A percentile compares a stretch with the other conserved stretches of the same genome.
phyloP scores from a whole-genome alignment of 2,113 vertebrate genomes.

The Catharus minimus region DNA sequence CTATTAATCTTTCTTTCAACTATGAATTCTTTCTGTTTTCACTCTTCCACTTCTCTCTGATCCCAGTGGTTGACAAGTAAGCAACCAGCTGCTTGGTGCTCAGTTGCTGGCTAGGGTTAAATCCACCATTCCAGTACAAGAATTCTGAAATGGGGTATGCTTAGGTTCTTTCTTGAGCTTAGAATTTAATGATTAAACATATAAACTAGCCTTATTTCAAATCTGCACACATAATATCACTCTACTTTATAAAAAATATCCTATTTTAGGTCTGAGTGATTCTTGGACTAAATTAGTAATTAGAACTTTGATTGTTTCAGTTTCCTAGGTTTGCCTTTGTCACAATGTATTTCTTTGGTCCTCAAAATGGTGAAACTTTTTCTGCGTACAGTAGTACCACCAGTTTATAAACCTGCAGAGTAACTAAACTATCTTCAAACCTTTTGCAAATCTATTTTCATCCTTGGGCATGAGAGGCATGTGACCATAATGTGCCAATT shows the following conservation, averaged over 20 bases:
- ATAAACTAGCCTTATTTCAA: background rate
- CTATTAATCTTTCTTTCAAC: background rate
- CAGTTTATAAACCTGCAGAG: background rate
- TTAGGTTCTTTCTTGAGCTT: background rate
- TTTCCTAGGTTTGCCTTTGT: background rate
- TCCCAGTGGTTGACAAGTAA: rapidly evolving
- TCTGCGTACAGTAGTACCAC: background rate
- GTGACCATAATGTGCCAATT: background rate
- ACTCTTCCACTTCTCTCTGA: background rate
- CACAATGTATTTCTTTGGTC: rapidly evolving
- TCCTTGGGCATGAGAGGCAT: background rate
- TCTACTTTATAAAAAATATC: background rate
- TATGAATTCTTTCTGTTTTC: background rate
- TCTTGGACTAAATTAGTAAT: background rate
- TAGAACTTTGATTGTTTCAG: background rate
- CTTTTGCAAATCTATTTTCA: background rate
- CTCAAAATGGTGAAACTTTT: background rate
- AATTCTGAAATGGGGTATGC: background rate
- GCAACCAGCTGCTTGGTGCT: background rate
- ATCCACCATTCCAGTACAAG: background rate
- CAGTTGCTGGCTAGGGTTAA: background rate
- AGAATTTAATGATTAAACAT: background rate
- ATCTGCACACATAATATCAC: background rate
- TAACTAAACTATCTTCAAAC: background rate
- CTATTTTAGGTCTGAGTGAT: background rate